Evolutionary conservation across 2,797 vertebrate genomes (phyloP), one percentile per base, ranked within the genome.

Genomic region (Sphenodon punctatus): DNA sequence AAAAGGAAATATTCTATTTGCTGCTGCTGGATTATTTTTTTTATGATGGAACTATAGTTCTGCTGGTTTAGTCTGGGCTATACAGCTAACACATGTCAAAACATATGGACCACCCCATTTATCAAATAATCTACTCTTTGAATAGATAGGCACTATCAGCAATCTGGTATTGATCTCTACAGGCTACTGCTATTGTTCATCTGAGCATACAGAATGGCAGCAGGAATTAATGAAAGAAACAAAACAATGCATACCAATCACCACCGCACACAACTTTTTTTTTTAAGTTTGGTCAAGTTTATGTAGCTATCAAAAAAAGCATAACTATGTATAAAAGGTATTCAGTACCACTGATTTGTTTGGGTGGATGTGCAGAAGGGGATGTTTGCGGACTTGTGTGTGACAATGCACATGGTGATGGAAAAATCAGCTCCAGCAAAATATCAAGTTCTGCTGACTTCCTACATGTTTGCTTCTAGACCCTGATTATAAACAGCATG

Each of bases 131-230:
- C 98, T 98, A 95, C 96, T 96, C 96, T 94, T 92, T 95, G 97
- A 98, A 97, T 97, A 97, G 97, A 98, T 96, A 97, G 97, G 97
- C 97, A 96, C 97, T 98, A 99, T 99, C 98, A 99, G 98, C 97
- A 97, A 98, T 98, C 97, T 98, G 95, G 96, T 98, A 99, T 99
- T 97, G 98, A 99, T 99, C 97, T 92, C 85, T 93, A 95, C 96
- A 95, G 96, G 95, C 95, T 95, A 91, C 94, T 95, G 95, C 97
- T 97, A 98, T 99, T 99, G 98, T 99, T 98, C 97, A 98, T 97
- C 97, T 96, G 94, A 94, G 94, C 96, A 96, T 94, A 96, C 94
- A 94, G 93, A 97, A 95, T 97, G 97, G 97, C 97, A 97, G 96
- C 95, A 95, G 93, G 96, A 97, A 98, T 98, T 99, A 98, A 99